Conservation (phyloP, 2,888 invertebrate species). For the Cephus sareptanus region DNA sequence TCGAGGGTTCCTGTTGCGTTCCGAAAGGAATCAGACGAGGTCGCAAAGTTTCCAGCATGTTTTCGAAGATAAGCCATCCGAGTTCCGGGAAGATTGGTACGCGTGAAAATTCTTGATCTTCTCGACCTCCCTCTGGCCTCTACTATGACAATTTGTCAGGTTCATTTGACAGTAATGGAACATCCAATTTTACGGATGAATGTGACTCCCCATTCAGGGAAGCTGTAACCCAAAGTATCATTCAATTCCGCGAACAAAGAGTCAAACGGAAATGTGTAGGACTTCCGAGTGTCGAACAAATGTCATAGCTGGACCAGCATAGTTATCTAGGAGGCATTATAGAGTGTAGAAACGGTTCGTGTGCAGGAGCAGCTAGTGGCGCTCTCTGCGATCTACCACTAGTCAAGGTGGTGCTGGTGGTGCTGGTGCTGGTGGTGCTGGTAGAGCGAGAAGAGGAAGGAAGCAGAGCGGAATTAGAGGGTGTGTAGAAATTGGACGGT, state of each 20-base stretch:
- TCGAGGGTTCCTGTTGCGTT: not conserved
- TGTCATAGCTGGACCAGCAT: not conserved
- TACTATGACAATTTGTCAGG: not conserved
- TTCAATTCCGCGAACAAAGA: not conserved
- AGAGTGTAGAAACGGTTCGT: not conserved
- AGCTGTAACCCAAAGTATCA: not conserved
- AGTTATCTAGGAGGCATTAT: not conserved
- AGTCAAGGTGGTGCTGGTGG: not conserved
- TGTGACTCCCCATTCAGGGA: not conserved
- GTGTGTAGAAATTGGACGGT: not conserved
- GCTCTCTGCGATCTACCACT: not conserved
- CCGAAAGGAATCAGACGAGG: not conserved
- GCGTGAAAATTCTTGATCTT: not conserved
- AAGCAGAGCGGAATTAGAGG: not conserved
- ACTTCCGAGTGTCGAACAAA: not conserved
- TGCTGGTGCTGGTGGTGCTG: not conserved
- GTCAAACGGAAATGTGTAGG: not conserved
- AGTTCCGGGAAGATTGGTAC: not conserved
- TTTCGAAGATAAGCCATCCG: not conserved
- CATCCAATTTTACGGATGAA: not conserved
- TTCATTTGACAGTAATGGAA: not conserved
- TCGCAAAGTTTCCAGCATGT: not conserved
- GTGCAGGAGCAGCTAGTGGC: not conserved
- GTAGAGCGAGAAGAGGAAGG: not conserved
- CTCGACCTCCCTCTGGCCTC: not conserved